These are phyloP conservation scores for Hydropsyche tenuis DNA, from an alignment of 1,140 invertebrate genomes.

Conservation along the genomic window DNA sequence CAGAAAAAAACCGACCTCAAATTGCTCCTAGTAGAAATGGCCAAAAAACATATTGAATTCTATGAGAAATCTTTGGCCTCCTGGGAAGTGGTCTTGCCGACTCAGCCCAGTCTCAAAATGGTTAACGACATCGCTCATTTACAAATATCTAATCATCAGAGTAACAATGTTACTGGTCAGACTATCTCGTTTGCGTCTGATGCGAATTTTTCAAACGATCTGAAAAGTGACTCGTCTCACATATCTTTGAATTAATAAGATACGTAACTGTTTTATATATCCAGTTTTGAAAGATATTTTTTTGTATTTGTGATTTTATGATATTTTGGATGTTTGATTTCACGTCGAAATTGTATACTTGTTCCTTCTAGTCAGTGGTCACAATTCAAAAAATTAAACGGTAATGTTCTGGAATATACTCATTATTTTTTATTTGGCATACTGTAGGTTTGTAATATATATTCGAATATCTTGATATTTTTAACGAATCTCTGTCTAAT, in stretches of 20 bases:
- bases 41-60: conserved; percentile 69
- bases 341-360: too few relatives aligned
- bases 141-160: neutral
- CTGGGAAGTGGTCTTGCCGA: conserved; percentile 38
- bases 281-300: too few relatives aligned
- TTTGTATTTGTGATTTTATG: too few relatives aligned
- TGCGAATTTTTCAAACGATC: neutral
- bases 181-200: neutral
- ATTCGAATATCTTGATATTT: too few relatives aligned
- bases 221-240: neutral
- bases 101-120: neutral
- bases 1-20: conserved; percentile 75
- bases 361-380: too few relatives aligned
- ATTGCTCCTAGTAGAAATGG: conserved; percentile 69
- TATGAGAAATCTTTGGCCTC: conserved; percentile 35
- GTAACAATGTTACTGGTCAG: neutral
- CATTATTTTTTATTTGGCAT: too few relatives aligned
- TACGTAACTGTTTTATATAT: too few relatives aligned
- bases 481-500: too few relatives aligned
- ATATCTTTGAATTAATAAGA: neutral
- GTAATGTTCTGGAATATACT: too few relatives aligned
- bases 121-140: neutral
- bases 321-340: too few relatives aligned
- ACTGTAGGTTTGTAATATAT: too few relatives aligned
- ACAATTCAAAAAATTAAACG: too few relatives aligned